Base-by-base conservation (phyloP, 2,113 vertebrate species). In the Lucifuga dentata region DNA sequence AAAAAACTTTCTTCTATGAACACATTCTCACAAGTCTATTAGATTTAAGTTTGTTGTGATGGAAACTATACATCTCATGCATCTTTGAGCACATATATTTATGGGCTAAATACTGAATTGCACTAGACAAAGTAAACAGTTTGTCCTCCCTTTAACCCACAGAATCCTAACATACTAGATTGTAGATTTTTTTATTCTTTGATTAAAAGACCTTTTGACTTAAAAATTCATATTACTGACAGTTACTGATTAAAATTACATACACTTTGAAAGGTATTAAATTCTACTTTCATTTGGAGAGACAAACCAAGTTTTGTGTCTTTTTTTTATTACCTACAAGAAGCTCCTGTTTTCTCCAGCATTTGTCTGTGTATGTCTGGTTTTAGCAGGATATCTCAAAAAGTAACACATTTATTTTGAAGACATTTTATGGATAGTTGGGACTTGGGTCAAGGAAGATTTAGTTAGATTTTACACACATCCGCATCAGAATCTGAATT, bases 1-100 rank as follows among this genome's bases (percentile, higher is more conserved):
- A 68, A 67, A 68, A 67, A 60, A 61, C 65, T 66, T 71, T 39
- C 44, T 17, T 35, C 39, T 69, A 58, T 68, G 62, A 59, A 57
- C 53, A 43, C 21, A 20, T 38, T 65, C 68, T 66, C 17, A 57
- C 59, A 55, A 59, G 59, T 40, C 29, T 39, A 10, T 76, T 68
- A 5, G 12, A 48, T 61, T 45, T 32, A 55, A 11, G 35, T 41
- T 72, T 41, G 41, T 45, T 32, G 40, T 15, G 55, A 68, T 49
- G 35, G 53, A 49, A 76, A 44, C 15, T 51, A 38, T 40, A 44
- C 16, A 21, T 70, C 11, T 78, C 26, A 29, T 29, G 7, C 26
- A 29, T 29, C 23, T 51, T 52, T 41, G 8, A 33, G 19, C 38
- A 49, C 35, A 19, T 49, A n/a, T 23, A 59, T 36, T 68, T 15